Evolutionary conservation across 2,888 invertebrate genomes (phyloP).

Genomic region (Andrena minutula): DNA sequence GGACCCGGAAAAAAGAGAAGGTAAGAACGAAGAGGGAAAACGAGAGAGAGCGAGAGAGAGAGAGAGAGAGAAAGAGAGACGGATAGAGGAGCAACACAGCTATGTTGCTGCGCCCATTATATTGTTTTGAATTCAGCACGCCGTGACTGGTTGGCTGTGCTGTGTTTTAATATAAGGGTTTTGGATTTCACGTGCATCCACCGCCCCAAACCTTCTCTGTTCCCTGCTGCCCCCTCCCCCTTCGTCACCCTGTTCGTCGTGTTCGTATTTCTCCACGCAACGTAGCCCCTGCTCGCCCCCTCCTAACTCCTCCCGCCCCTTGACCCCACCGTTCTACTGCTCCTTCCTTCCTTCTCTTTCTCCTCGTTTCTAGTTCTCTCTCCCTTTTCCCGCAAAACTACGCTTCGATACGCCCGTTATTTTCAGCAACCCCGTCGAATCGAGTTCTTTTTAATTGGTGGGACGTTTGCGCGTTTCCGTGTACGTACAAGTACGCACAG

Average conservation of each 20-base stretch:
- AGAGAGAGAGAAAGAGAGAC: neutral
- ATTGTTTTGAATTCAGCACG: slow-evolving; percentile 81
- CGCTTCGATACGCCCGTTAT: slow-evolving; percentile 79
- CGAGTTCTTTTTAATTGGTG: slow-evolving; percentile 81
- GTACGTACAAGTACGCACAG: slow-evolving; percentile 41
- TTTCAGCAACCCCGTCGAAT: slow-evolving; percentile 77
- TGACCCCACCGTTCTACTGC: slow-evolving; percentile 15
- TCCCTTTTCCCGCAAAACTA: slow-evolving; percentile 72
- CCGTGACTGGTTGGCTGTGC: slow-evolving; percentile 72
- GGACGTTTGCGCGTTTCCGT: slow-evolving; percentile 67
- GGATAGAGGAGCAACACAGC: slow-evolving; percentile 43
- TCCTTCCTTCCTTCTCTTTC: slow-evolving; percentile 13
- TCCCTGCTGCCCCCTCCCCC: slow-evolving; percentile 55
- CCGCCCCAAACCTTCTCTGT: slow-evolving; percentile 52
- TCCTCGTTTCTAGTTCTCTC: slow-evolving; percentile 29
- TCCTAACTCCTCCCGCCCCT: slow-evolving; percentile 27
- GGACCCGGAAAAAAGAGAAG: neutral
- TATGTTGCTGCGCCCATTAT: slow-evolving; percentile 78
- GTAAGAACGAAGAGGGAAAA: slow-evolving; percentile 4
- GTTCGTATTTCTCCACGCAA: slow-evolving; percentile 34
- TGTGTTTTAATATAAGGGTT: slow-evolving; percentile 81
- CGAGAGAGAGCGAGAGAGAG: slow-evolving; percentile 4
- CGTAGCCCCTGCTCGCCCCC: slow-evolving; percentile 28
- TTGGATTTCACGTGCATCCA: slow-evolving; percentile 79
- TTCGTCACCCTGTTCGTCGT: slow-evolving; percentile 40